Evolutionary conservation across 1,140 invertebrate species (phyloP), one percentile per base, ranked within the genome.

Genomic region (Tribolium madens): DNA sequence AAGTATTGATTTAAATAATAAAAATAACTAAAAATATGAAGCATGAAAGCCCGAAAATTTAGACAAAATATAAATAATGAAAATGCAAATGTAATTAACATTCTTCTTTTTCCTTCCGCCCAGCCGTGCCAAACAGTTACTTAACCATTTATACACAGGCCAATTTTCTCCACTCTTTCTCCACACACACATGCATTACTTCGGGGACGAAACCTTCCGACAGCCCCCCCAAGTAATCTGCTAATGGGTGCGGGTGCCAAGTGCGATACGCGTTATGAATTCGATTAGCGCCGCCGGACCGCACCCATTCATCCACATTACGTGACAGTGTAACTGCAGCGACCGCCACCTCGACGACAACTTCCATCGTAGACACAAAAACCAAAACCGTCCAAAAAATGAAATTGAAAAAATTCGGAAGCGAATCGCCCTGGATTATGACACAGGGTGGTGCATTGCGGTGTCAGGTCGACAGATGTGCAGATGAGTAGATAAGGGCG

Each of bases 301-400:
- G 78, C 78, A 53, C 78, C 78, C 78, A 79, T 79, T 79, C 78
- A 79, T 79, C 78, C 76, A 71, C 76, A 79, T 79, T 79, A 79
- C 78, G 71, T 73, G 71, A 73, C 71, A 73, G 71, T 15, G 52
- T 10, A 14, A 18, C 71, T 52, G 48, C 31, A 48, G 50, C 9
- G 14, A 14, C 48, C 71, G 48, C 50, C 57, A 64, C 26, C 26
- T 64, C 57, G 57, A 31, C 57, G 57, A 64, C 57, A 21, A 33
- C 21, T n/a, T n/a, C n/a, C n/a, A n/a, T n/a, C n/a, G n/a, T n/a
- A n/a, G 57, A 31, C n/a, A n/a, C 36, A 2, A 42, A 2, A 3
- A 42, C n/a, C 36, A 42, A 42, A 42, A 42, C n/a, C n/a, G 2
- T 42, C 36, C 36, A 1, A 4, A 42, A 42, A 42, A 42, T 2